Conservation (phyloP, 2,113 vertebrate genomes). For the Arenaria interpres region DNA sequence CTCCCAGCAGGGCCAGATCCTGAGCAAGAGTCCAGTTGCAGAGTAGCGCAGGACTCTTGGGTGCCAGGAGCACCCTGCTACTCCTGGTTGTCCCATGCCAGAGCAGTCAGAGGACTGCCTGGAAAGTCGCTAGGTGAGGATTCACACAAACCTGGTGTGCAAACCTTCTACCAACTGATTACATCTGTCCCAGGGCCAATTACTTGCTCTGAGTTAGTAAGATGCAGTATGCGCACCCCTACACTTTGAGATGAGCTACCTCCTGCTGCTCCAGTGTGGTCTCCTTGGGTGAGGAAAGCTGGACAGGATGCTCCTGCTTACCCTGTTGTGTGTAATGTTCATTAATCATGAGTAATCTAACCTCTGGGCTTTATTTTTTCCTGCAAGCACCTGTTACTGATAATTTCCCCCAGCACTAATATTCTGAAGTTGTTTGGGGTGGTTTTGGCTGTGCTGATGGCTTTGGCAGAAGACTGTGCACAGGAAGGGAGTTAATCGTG, state of each 20-base stretch:
- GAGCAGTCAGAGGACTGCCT: not conserved
- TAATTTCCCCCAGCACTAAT: not conserved
- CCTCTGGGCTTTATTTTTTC: not conserved
- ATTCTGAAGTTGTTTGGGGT: no score
- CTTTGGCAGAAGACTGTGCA: not conserved
- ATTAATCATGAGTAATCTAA: fast-evolving
- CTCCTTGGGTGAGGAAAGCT: not conserved
- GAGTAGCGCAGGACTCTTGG: not conserved
- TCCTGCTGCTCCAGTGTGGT: not conserved
- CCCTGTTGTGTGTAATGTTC: not conserved
- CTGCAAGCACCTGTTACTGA: not conserved
- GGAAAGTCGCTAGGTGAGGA: not conserved
- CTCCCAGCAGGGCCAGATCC: not conserved
- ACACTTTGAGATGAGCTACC: not conserved
- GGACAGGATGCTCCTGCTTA: not conserved
- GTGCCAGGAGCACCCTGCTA: not conserved
- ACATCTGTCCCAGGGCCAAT: not conserved
- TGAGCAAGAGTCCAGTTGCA: not conserved
- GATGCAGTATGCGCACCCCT: fast-evolving
- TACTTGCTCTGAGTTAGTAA: not conserved
- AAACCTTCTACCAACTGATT: not conserved
- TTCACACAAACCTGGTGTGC: not conserved
- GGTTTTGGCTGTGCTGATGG: not conserved
- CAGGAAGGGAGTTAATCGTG: not conserved
- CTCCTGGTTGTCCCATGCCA: not conserved